A percentile compares a stretch with the other conserved stretches of the same genome.
These are phyloP conservation scores for Zoroaster sp. DNA, from an alignment of 53 echinoderm and acorn worm genomes.

Conservation along the genomic window DNA sequence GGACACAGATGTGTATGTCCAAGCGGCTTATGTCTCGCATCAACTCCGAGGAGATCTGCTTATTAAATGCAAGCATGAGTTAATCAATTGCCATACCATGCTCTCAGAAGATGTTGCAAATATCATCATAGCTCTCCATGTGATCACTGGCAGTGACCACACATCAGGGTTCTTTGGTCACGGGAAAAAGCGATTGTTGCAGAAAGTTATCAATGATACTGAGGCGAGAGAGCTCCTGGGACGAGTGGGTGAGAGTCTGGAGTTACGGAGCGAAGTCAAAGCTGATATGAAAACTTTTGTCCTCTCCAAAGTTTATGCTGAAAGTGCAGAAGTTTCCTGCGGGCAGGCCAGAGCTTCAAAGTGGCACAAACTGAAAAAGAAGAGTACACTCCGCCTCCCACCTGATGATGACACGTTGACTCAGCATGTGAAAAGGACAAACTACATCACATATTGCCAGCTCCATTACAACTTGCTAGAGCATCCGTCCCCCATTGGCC, in stretches of 20 bases:
- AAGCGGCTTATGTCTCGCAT: conserved; percentile 51
- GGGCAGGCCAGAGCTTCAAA: conserved; percentile 21
- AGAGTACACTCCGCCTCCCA: conserved; percentile 22
- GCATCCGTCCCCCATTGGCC: conserved; percentile 59
- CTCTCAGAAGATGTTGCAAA: conserved; percentile 51
- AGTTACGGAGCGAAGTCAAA: conserved; percentile 37
- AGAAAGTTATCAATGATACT: conserved; percentile 55
- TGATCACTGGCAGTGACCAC: conserved; percentile 52
- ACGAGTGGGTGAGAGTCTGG: conserved; percentile 40
- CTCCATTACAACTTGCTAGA: conserved; percentile 26
- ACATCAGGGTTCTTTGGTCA: conserved; percentile 60
- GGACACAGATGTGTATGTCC: conserved; percentile 54
- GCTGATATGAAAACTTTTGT: conserved; percentile 53
- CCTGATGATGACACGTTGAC: conserved; percentile 45
- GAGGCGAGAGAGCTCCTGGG: conserved; percentile 44
- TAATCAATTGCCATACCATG: conserved; percentile 45
- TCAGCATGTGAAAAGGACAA: too few species aligned
- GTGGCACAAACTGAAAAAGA: conserved; percentile 44
- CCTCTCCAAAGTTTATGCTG: conserved; percentile 32
- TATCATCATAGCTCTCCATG: conserved; percentile 49
- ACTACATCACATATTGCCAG: too few species aligned
- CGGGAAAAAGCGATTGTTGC: conserved; percentile 28
- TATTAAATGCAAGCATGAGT: conserved; percentile 46
- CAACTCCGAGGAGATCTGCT: conserved; percentile 26
- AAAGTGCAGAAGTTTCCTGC: conserved; percentile 6